Conservation (phyloP, 2,888 invertebrate genomes). For the Amphipyra berbera region DNA sequence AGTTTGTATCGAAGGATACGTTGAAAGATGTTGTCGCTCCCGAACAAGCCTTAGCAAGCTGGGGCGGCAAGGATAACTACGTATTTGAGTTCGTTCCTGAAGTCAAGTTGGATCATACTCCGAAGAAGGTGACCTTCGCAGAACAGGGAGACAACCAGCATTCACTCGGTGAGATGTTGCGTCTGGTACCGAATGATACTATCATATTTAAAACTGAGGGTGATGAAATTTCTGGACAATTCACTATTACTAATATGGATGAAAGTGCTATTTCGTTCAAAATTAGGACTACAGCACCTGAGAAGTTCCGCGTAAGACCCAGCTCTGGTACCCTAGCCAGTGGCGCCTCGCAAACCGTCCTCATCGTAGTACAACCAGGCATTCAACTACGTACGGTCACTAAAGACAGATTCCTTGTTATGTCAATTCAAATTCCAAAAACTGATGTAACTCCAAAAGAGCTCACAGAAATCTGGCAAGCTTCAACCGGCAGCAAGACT, state of each 20-base stretch:
- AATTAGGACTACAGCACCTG: conserved; percentile 98
- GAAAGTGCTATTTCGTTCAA: conserved; percentile 88
- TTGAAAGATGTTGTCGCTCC: conserved; percentile 93
- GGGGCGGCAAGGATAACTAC: conserved; percentile 95
- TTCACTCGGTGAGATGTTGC: conserved; percentile 89
- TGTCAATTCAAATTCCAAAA: conserved; percentile 93
- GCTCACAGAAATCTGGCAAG: conserved; percentile 93
- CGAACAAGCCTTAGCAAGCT: conserved; percentile 93
- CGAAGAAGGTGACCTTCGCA: conserved; percentile 85
- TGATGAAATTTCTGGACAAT: conserved; percentile 92
- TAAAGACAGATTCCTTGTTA: conserved; percentile 96
- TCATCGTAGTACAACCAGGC: conserved; percentile 94
- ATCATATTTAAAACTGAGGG: conserved; percentile 92
- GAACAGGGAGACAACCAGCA: conserved; percentile 79
- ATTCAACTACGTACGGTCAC: conserved; percentile 92
- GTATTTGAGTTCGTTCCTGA: conserved; percentile 93
- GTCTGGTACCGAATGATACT: conserved; percentile 92
- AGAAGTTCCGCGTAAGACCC: conserved; percentile 97
- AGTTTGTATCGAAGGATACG: conserved; percentile 94
- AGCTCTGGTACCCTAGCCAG: conserved; percentile 94
- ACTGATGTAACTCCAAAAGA: conserved; percentile 90
- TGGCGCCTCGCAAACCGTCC: conserved; percentile 91
- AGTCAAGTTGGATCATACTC: conserved; percentile 78
- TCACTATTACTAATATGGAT: conserved; percentile 93
- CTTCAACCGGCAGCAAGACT: conserved; percentile 89